Evolutionary conservation across 2,113 vertebrate species (phyloP), one percentile per base, ranked within the genome.

Genomic region (Calidris pugnax): DNA sequence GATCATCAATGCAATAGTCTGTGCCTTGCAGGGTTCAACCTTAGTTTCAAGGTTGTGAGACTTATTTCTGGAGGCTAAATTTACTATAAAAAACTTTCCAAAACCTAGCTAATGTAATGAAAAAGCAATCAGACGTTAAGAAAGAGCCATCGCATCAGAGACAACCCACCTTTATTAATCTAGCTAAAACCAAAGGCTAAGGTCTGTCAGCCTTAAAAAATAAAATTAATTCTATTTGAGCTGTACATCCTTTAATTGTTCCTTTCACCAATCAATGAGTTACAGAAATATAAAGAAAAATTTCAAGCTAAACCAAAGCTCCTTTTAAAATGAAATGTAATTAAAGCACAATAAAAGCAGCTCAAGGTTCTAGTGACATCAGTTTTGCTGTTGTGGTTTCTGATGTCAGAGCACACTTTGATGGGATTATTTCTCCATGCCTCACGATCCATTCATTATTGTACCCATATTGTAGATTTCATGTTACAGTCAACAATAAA

Each of bases 401-500:
- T 86, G 87, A 73, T 87, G 86, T 85, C 88, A 89, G 73, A 82
- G 62, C 66, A 78, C 14, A 33, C 73, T 86, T 87, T 84, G 80
- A 84, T 64, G 57, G 84, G 90, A 94, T 97, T 96, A 87, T 93
- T 93, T 79, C 84, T 68, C 80, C 43, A 3, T 41, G 62, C 63
- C 77, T 87, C 95, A 62, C 2, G 0, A 85, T 77, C 85, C 79
- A 85, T 92, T 89, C 83, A 59, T 96, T 93, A 90, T 37, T 66
- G 73, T 69, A 37, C 73, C 69, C 39, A 1, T 64, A 89, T 32
- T 92, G 80, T 19, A 93, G 90, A 79, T 48, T 95, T 90, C 76
- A 45, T 82, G 86, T 96, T 85, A 89, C 75, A 93, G 73, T 82
- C 86, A 95, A 87, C 88, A 87, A 75, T 64, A 88, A 93, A 90